Base-by-base conservation (phyloP, 1,140 invertebrate species). In the Meloidogyne exigua region DNA sequence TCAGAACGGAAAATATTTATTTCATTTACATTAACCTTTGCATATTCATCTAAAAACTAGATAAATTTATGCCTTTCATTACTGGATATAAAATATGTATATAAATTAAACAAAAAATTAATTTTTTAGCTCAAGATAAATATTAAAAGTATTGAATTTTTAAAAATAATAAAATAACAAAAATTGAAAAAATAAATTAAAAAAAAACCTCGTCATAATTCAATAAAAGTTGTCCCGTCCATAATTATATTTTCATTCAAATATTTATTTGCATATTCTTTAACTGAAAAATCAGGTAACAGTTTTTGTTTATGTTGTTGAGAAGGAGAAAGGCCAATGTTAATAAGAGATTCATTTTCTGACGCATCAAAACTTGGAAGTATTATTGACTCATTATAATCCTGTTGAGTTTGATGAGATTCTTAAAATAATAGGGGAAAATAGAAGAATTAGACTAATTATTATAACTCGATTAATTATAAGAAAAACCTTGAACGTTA, bases 201-300 rank as follows among this genome's bases (percentile, higher is more conserved):
- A 44, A 44, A 44, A 15, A 15, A 13, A 44, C 44, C 15, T 12
- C n/a, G n/a, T 57, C 28, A 68, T 9, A 68, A 68, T 68, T 68
- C 10, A 42, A 68, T 32, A 18, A 68, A 68, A 68, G 5, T 42
- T 13, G 13, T 21, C 10, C 26, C 63, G 4, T 65, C n/a, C 21
- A 57, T 2, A 3, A 18, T 49, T 13, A 2, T 12, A 44, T 49
- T 15, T n/a, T 57, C 49, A 57, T n/a, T n/a, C 0, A 57, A 57
- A 57, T 57, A 57, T 57, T 57, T 57, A 57, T 57, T 57, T 57
- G 49, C 49, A 57, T 57, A 57, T 57, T 57, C 49, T 57, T 9
- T 7, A 57, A 57, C 13, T 57, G 49, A 57, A 57, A 57, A 57
- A 57, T n/a, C 49, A 0, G 49, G 49, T 57, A 9, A n/a, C n/a